Evolutionary conservation across 1,140 invertebrate genomes (phyloP).

Genomic region (Lepidurus packardi): DNA sequence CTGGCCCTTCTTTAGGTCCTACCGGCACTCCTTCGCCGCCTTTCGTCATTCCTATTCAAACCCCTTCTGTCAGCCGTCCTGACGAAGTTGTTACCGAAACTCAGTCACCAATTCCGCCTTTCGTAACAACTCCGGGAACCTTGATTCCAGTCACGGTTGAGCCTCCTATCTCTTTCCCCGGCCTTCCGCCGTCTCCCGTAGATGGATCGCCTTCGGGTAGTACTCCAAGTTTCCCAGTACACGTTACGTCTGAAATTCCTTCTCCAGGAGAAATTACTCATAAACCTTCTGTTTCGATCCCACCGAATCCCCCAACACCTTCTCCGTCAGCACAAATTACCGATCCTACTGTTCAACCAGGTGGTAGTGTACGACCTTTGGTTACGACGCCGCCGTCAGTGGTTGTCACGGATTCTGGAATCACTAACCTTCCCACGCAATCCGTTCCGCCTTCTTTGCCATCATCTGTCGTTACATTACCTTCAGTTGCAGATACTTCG

Average conservation of each 20-base stretch:
- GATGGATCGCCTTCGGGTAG: neutral
- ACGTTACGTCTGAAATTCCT: neutral
- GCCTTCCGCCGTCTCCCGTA: neutral
- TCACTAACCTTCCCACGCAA: neutral
- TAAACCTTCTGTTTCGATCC: neutral
- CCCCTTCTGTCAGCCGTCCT: neutral
- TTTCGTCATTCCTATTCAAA: neutral
- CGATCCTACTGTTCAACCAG: neutral
- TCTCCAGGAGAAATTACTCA: neutral
- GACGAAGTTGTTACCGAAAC: neutral
- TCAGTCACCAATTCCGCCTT: constrained; percentile 4
- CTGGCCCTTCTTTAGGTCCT: neutral
- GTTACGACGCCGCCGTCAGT: neutral
- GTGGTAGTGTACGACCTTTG: neutral
- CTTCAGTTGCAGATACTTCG: neutral
- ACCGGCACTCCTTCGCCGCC: neutral
- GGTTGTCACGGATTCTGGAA: constrained; percentile 3
- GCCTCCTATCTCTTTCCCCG: neutral
- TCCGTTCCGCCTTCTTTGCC: neutral
- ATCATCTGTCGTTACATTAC: neutral
- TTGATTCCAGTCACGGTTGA: neutral
- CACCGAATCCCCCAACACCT: neutral
- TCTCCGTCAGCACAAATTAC: neutral
- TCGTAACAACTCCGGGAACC: neutral
- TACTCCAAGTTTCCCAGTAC: constrained; percentile 10